Evolutionary conservation across 2,113 vertebrate species (phyloP).

Genomic region (Tapirus terrestris): DNA sequence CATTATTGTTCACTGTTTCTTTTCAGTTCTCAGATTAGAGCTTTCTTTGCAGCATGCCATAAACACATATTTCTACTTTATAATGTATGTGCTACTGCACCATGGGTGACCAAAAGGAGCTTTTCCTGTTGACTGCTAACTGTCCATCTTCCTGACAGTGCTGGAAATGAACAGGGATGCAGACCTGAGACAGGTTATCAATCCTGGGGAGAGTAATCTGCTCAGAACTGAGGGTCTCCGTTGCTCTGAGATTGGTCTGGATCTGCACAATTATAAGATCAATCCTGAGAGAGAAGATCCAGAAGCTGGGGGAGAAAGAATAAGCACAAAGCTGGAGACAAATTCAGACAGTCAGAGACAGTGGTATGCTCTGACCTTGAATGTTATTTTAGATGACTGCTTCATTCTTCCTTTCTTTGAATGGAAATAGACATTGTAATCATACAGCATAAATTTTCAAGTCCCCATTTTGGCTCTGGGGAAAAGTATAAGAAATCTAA

Average conservation of each 20-base stretch:
- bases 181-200: neutral
- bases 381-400: neutral
- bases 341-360: neutral
- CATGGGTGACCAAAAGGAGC: neutral
- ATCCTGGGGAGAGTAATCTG: neutral
- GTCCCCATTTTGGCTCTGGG: neutral
- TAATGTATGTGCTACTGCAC: neutral
- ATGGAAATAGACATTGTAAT: slow-evolving; percentile 3
- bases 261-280: neutral
- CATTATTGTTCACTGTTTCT: neutral
- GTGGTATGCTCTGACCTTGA: neutral
- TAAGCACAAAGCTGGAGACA: neutral
- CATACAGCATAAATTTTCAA: neutral
- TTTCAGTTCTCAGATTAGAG: neutral
- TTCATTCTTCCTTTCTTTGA: neutral
- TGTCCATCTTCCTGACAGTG: neutral
- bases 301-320: neutral
- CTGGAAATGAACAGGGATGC: neutral
- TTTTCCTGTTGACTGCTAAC: neutral
- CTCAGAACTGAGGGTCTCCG: neutral
- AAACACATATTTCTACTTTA: neutral
- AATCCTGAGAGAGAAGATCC: neutral
- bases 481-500: neutral
- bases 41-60: neutral
- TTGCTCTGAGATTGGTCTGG: neutral